These are phyloP conservation scores for Rhodophaea formosa DNA, from an alignment of 2,888 invertebrate genomes.

Conservation along the genomic window DNA sequence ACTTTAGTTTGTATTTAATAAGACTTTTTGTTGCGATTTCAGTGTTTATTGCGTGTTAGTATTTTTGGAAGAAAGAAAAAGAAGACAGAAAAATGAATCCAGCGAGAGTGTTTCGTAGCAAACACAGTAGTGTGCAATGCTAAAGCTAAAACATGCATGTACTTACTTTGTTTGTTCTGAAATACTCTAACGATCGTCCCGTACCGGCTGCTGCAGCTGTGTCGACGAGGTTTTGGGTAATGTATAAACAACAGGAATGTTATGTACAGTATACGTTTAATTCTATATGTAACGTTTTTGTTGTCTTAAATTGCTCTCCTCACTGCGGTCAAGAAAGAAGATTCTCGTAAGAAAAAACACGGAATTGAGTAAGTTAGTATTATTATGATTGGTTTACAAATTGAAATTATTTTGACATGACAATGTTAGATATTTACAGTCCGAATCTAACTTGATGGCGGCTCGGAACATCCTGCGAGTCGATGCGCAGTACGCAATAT, in stretches of 20 bases:
- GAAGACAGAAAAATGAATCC: conserved; percentile 19
- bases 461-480: no score
- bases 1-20: no score
- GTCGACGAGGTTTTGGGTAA: conserved; percentile 64
- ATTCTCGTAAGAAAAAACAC: conserved; percentile 7
- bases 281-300: conserved; percentile 82
- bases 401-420: no score
- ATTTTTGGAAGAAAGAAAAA: neutral
- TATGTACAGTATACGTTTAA: conserved; percentile 78
- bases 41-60: no score
- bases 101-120: conserved; percentile 70
- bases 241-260: conserved; percentile 81
- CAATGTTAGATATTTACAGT: no score
- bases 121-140: conserved; percentile 82
- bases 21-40: no score
- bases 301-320: conserved; percentile 80
- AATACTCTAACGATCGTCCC: conserved; percentile 51
- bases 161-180: conserved; percentile 82
- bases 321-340: conserved; percentile 38
- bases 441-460: no score
- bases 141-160: conserved; percentile 74
- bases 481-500: no score
- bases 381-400: no score
- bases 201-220: conserved; percentile 2
- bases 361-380: neutral